Evolutionary conservation across 2,113 vertebrate species (phyloP), one percentile per base, ranked within the genome.

Genomic region (Limnothrissa miodon): DNA sequence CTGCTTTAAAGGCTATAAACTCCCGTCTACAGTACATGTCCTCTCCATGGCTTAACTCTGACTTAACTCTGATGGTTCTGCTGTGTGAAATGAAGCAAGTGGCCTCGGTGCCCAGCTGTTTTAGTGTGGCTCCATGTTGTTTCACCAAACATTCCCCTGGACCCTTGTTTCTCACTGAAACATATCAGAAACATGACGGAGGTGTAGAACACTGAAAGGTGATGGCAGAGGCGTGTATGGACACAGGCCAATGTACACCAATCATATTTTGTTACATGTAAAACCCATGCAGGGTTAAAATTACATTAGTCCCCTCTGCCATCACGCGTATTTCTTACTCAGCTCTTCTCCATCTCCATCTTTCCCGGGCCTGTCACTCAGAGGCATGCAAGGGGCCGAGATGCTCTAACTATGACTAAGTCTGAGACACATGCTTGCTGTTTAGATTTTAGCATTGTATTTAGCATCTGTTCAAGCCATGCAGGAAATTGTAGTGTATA

Each of bases 81-180:
- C 83, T 84, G 82, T 80, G 85, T 23, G 5, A 86, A 90, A 92
- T 90, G 87, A 86, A 84, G 81, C 82, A 83, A 87, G 84, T 87
- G 87, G 86, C 87, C 91, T 89, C 89, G 82, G 87, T 82, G 82
- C 88, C 86, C 88, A 90, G 70, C 81, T 53, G 83, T 83, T 90
- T 93, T 92, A 90, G 92, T 90, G 83, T 78, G 4, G 81, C 88
- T 90, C 87, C 6, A 83, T 91, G 86, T 91, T 91, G 90, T 91
- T 82, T 88, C 81, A 89, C 85, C 87, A 91, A 90, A 92, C 86
- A 90, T 87, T 87, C 33, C 29, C 19, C 39, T 51, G 56, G 87
- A 81, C 87, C 82, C 42, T 46, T 33, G 79, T 80, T 90, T 87
- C 86, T 89, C 82, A 88, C 86, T n/a, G 85, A 85, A 89, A 87